Evolutionary conservation across 2,888 invertebrate genomes (phyloP), one percentile per base, ranked within the genome.

Genomic region (Drosophila demipolita): DNA sequence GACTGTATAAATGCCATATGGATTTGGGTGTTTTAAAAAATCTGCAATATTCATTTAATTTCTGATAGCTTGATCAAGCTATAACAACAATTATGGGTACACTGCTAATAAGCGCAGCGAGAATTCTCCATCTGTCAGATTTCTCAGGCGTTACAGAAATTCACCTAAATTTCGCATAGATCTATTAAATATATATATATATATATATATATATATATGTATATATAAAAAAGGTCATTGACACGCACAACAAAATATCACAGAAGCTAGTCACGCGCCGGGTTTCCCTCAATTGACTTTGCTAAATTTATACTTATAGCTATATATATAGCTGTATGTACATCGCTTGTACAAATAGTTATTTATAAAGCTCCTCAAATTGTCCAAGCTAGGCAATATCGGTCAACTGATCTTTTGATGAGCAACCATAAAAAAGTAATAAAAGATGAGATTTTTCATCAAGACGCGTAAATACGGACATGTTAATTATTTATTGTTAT

Each of bases 251-350:
- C 6, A 23, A 23, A 11, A 65, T 63, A 75, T 86, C 73, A 53
- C 62, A 65, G 57, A 84, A 65, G 62, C 83, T 68, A 64, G 85
- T 82, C 87, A 87, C 83, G 87, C 82, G 80, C 78, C 83, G 77
- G 75, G 71, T 80, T 78, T 80, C 77, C 77, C 77, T 64, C 70
- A 49, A 45, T 57, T 53, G 38, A 58, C 49, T 66, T 53, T 20
- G 61, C 63, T 66, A 71, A 61, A 64, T 58, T 17, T 66, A 54
- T 52, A 61, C n/a, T 48, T 23, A 36, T 17, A 17, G 15, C 2
- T 38, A 17, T 45, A 66, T 36, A 36, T 40, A 67, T 20, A 50
- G 20, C 36, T 65, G 35, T 32, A 8, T 17, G 8, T 58, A 40
- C 20, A 50, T 15, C 17, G 38, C 17, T 17, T 17, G 38, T 59